Percentiles rank a stretch among this genome's conserved stretches.
phyloP scores from a whole-genome alignment of 1,140 invertebrate species.

The Chymomyza costata region DNA sequence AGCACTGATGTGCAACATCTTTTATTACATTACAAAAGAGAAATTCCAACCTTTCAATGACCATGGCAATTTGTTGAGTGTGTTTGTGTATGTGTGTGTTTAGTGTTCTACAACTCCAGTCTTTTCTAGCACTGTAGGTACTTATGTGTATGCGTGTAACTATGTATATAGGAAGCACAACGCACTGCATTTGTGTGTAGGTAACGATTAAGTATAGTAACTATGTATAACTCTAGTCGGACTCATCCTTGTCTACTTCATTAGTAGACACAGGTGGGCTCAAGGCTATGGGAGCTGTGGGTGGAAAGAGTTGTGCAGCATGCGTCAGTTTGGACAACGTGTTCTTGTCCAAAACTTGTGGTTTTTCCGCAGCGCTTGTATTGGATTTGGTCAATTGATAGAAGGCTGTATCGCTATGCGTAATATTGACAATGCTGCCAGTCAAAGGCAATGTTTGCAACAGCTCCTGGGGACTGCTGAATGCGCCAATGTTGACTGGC shows the following conservation, averaged over 20 bases:
- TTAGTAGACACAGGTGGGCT: slow-evolving; percentile 27
- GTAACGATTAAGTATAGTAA: too few species aligned
- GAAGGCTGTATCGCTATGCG: slow-evolving; percentile 72
- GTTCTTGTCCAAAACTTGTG: slow-evolving; percentile 51
- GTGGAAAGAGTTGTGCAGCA: slow-evolving; percentile 53
- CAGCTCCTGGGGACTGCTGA: slow-evolving; percentile 65
- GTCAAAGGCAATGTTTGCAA: slow-evolving; percentile 66
- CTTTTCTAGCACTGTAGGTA: slow-evolving; percentile 58
- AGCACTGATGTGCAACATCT: slow-evolving; percentile 55
- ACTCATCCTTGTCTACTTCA: slow-evolving; percentile 19
- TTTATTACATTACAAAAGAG: slow-evolving; percentile 50
- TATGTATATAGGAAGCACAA: slow-evolving; percentile 32
- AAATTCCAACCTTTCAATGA: slow-evolving; percentile 52
- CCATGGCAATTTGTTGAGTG: slow-evolving; percentile 33
- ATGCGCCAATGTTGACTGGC: slow-evolving; percentile 75
- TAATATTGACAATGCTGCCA: slow-evolving; percentile 74
- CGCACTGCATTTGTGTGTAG: slow-evolving; percentile 55
- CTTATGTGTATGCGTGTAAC: slow-evolving; percentile 18
- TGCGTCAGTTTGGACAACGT: slow-evolving; percentile 52
- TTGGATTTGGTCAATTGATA: slow-evolving; percentile 66
- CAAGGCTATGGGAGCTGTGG: slow-evolving; percentile 23
- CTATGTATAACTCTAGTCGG: slow-evolving; percentile 2
- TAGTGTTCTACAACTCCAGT: slow-evolving; percentile 46
- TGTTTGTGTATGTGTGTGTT: slow-evolving; percentile 19
- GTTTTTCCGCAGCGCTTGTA: slow-evolving; percentile 47